phyloP scores from a whole-genome alignment of 2,888 invertebrate genomes.

The Tetramorium bicarinatum region DNA sequence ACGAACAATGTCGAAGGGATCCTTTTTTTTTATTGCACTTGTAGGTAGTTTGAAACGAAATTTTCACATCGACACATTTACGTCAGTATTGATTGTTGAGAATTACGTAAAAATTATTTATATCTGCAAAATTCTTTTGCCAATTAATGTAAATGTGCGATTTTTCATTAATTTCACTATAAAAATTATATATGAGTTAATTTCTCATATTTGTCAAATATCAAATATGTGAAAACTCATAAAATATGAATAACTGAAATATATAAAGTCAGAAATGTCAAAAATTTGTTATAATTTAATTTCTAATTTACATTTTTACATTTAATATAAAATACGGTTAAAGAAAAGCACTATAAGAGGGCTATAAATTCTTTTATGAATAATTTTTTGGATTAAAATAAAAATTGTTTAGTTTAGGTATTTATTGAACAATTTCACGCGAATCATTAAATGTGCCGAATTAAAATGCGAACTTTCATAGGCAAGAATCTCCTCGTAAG shows the following conservation, averaged over 20 bases:
- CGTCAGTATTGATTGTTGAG: background rate
- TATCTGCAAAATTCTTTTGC: background rate
- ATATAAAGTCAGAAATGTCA: background rate
- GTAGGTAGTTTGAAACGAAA: background rate
- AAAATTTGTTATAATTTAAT: background rate
- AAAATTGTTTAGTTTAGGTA: background rate
- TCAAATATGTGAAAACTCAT: background rate
- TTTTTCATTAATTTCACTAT: background rate
- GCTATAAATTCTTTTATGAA: background rate
- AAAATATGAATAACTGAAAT: slow-evolving; percentile 10
- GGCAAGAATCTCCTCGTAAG: background rate
- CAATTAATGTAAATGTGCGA: background rate
- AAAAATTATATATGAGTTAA: background rate
- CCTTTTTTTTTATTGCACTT: background rate
- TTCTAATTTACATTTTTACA: background rate
- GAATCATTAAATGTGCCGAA: background rate
- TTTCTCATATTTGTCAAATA: background rate
- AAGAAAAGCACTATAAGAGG: background rate
- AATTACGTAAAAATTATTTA: slow-evolving; percentile 1
- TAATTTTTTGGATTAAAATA: background rate
- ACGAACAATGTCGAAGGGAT: background rate
- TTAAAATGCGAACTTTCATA: background rate
- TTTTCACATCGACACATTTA: background rate
- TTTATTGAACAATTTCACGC: background rate
- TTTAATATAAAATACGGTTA: background rate